A percentile compares a stretch with the other conserved stretches of the same genome.
Evolutionary conservation across 2,888 invertebrate species (phyloP).

Genomic region (Macaria liturata): DNA sequence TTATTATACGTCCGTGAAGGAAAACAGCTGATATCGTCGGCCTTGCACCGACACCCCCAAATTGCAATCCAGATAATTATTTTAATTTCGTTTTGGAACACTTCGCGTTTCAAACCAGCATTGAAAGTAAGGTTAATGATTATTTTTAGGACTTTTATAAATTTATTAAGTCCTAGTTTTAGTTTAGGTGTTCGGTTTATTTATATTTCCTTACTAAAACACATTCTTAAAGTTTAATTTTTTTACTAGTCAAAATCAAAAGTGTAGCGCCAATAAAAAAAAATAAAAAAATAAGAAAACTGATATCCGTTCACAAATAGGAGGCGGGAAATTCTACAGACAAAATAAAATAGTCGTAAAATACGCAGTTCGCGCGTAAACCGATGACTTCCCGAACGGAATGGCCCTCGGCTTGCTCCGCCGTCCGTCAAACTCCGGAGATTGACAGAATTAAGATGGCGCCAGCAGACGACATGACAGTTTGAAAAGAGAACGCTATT

Average conservation of each 20-base stretch:
- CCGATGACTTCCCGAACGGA: slow-evolving; percentile 49
- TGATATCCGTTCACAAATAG: slow-evolving; percentile 21
- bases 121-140: slow-evolving; percentile 5
- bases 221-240: too few species aligned
- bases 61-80: slow-evolving; percentile 73
- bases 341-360: slow-evolving; percentile 41
- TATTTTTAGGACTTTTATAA: too few species aligned
- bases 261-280: too few species aligned
- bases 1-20: slow-evolving; percentile 16
- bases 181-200: too few species aligned
- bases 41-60: slow-evolving; percentile 45
- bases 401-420: slow-evolving; percentile 42
- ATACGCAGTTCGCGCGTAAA: slow-evolving; percentile 44
- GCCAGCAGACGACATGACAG: slow-evolving; percentile 35
- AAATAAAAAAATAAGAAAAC: too few species aligned
- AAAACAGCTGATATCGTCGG: slow-evolving; percentile 25
- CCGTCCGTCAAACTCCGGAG: slow-evolving; percentile 51
- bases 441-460: slow-evolving; percentile 55
- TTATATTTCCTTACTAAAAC: too few species aligned
- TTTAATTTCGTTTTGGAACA: slow-evolving; percentile 54
- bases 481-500: slow-evolving; percentile 24
- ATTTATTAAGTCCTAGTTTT: too few species aligned
- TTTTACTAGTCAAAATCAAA: too few species aligned
- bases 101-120: slow-evolving; percentile 7
- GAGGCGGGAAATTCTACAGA: slow-evolving; percentile 29